Evolutionary conservation across 1,140 invertebrate genomes (phyloP), one percentile per base, ranked within the genome.

Genomic region (Zelostemma sp.): DNA sequence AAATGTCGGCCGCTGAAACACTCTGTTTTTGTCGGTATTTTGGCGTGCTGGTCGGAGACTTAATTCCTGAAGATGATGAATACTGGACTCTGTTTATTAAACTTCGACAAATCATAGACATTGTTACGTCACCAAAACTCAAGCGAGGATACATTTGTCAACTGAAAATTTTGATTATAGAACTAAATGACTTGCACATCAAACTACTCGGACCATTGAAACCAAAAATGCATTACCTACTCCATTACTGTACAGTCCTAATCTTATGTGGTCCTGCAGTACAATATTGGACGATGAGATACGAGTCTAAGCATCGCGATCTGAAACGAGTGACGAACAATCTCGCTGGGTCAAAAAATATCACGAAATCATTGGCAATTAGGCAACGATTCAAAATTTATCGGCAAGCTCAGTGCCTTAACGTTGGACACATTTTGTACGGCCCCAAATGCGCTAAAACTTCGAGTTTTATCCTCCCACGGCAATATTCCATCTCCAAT

Each of bases 241-340:
- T 43, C 9, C 59, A 69, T 28, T 70, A 70, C 47, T 14, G 18
- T 0, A 49, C 16, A 31, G 12, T 70, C 0, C 46, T 70, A 31
- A 41, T 15, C 28, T 1, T 51, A 11, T 64, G 59, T 46, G 56
- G 56, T 6, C 62, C 71, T 5, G 41, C 49, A 12, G 53, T 46
- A 1, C 15, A 43, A 5, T 73, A 51, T 54, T 67, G 58, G 40
- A 62, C 54, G 6, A 70, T 63, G 62, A 43, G 67, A 18, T 5
- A 19, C 16, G 63, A 70, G 47, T 66, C 67, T 0, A 60, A 67
- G 33, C 71, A 73, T 28, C 12, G 67, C 8, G 55, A 73, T 12
- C 11, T 73, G 1, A 73, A 70, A 56, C 31, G 21, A 6, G 28
- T 61, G 12, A 48, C 55, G 35, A 46, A 62, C 19, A 45, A 15